A percentile compares a stretch with the other conserved stretches of the same genome.
Evolutionary conservation across 2,113 vertebrate species (phyloP).

Genomic region (Malurus cyaneus): DNA sequence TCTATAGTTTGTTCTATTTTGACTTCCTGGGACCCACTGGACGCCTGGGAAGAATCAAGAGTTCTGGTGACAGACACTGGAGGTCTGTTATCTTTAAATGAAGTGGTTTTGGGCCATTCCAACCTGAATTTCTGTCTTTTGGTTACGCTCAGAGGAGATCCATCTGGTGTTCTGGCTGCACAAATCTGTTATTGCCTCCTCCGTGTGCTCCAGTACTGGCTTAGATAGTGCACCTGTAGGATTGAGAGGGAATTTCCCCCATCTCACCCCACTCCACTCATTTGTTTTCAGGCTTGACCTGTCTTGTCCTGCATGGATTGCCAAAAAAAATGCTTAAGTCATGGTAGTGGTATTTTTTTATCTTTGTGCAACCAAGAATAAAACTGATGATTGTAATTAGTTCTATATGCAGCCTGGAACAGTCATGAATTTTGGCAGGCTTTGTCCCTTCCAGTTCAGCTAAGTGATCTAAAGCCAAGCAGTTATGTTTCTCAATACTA

Average conservation of each 20-base stretch:
- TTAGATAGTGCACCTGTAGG: conserved; percentile 32
- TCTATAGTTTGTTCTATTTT: not conserved
- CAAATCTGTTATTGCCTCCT: not conserved
- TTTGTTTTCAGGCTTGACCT: not conserved
- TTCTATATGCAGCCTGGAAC: conserved; percentile 14
- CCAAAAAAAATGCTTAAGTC: not conserved
- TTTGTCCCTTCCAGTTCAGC: not conserved
- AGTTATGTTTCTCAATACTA: conserved; percentile 1
- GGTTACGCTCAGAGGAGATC: not conserved
- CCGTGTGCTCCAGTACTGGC: not conserved
- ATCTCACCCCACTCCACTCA: no score
- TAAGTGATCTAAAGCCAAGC: conserved; percentile 2
- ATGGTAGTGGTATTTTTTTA: conserved; percentile 1
- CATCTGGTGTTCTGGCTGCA: conserved; percentile 14
- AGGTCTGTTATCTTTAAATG: conserved; percentile 9
- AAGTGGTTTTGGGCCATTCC: not conserved
- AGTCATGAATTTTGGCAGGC: not conserved
- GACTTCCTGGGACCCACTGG: not conserved
- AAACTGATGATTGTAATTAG: not conserved
- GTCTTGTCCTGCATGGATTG: not conserved
- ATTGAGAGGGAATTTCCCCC: not conserved
- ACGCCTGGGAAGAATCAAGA: not conserved
- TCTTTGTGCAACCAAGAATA: not conserved
- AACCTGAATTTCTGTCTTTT: not conserved
- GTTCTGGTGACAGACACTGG: not conserved